Base-by-base conservation (phyloP, 2,113 vertebrate genomes). In the Dasyprocta punctata region DNA sequence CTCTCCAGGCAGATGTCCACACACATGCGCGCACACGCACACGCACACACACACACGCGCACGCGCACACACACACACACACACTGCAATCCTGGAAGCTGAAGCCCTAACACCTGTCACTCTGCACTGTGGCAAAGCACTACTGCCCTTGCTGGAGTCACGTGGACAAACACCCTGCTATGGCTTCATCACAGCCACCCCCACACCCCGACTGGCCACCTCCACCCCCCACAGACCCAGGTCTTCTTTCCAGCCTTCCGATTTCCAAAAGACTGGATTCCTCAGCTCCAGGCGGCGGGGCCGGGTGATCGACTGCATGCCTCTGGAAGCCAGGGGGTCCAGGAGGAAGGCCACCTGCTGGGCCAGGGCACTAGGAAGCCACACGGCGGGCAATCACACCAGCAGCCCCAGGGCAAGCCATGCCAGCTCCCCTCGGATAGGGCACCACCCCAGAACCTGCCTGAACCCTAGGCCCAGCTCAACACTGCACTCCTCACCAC, bases 301-400 rank as follows among this genome's bases (percentile, higher is more conserved):
- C 92, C 67, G 88, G 96, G 94, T 90, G 82, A 97, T 95, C 92
- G 0, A 82, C 71, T 16, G 95, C 96, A 86, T 30, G 92, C 94
- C 93, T 98, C 96, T 52, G 0, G 96, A 96, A 97, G 85, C 17
- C 26, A 84, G 86, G 95, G 60, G 71, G 54, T 98, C 94, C 93
- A 1, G 95, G 93, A 94, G 56, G 83, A 77, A 61, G 83, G 88
- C 95, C 96, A 97, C 97, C 98, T 98, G 97, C 96, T 94, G 94
- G 94, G 97, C 98, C 97, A 98, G 98, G 98, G 95, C 85, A 91
- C 97, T 92, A 97, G 92, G 92, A 98, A 98, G 98, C 97, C 97
- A 98, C 96, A 97, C 58, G 9, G 67, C 65, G 1, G 24, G 95
- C 44, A 5, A 83, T 81, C 96, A 97, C 95, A 97, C 96, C 93